A percentile compares a stretch with the other conserved stretches of the same genome.
Conservation (phyloP, 2,113 vertebrate genomes). For the Eupsittula cactorum region DNA sequence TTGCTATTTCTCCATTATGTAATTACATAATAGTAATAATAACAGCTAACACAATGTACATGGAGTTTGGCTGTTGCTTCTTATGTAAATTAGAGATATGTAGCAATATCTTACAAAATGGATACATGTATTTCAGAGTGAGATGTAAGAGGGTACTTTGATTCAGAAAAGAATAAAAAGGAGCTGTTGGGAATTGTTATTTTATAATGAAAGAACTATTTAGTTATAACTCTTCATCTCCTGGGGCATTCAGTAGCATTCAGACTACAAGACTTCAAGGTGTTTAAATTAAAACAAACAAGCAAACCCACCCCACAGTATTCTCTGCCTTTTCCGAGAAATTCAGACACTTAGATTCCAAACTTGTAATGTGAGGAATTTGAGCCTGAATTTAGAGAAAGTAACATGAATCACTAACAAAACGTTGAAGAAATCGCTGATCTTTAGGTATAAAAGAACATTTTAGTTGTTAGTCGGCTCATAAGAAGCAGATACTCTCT, state of each 20-base stretch:
- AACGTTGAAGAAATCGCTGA: background rate
- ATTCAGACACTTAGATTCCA: conserved; percentile 38
- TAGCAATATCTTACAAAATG: conserved; percentile 38
- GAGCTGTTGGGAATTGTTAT: conserved; percentile 13
- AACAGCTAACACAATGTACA: background rate
- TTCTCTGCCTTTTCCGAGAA: conserved; percentile 38
- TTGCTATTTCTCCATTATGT: conserved; percentile 37
- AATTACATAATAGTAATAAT: conserved; percentile 38
- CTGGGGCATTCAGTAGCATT: background rate
- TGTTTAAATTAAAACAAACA: background rate
- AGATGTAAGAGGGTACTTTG: conserved; percentile 46
- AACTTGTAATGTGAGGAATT: conserved; percentile 7
- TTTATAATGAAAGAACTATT: conserved; percentile 31
- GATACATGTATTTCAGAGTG: conserved; percentile 36
- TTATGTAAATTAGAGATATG: conserved; percentile 50
- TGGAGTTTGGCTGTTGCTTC: conserved; percentile 30
- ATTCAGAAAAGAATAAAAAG: conserved; percentile 18
- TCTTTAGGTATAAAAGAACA: background rate
- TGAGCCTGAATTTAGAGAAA: conserved; percentile 1
- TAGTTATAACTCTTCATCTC: conserved; percentile 43
- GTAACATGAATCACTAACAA: conserved; percentile 11
- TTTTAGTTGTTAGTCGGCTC: conserved; percentile 32
- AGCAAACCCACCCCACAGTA: background rate
- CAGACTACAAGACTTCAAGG: background rate
- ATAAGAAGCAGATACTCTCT: background rate